Conservation (phyloP, 2,113 vertebrate genomes). For the Leucosticte australis region DNA sequence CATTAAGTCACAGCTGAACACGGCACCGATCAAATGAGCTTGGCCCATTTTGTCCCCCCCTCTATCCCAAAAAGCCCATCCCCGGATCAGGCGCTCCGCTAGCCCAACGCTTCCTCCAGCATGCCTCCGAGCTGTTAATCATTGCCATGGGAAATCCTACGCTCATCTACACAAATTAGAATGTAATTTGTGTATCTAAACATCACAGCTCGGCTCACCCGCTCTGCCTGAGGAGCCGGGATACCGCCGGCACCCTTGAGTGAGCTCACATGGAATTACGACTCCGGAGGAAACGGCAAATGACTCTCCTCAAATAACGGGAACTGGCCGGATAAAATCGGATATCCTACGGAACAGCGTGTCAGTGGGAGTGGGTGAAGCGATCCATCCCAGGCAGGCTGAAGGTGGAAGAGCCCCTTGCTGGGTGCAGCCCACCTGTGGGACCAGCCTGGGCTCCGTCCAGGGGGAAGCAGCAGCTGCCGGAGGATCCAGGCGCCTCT, state of each 20-base stretch:
- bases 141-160: neutral
- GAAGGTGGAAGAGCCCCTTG: neutral
- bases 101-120: neutral
- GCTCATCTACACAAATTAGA: neutral
- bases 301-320: neutral
- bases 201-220: neutral
- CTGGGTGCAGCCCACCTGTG: neutral
- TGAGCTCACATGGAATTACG: neutral
- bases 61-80: neutral
- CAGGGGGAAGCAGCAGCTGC: neutral
- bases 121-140: neutral
- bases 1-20: neutral
- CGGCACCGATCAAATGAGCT: rapidly evolving
- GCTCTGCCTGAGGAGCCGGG: neutral
- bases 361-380: neutral
- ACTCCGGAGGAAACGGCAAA: neutral
- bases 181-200: neutral
- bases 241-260: neutral
- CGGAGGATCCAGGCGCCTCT: neutral
- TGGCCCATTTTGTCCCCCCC: neutral
- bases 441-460: neutral
- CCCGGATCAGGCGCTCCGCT: neutral
- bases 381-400: neutral
- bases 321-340: neutral
- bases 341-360: neutral